Percentiles rank a stretch among this genome's conserved stretches.
These are phyloP conservation scores for Pangasius sanitwongsei DNA, from an alignment of 2,797 vertebrate species.

Conservation along the genomic window DNA sequence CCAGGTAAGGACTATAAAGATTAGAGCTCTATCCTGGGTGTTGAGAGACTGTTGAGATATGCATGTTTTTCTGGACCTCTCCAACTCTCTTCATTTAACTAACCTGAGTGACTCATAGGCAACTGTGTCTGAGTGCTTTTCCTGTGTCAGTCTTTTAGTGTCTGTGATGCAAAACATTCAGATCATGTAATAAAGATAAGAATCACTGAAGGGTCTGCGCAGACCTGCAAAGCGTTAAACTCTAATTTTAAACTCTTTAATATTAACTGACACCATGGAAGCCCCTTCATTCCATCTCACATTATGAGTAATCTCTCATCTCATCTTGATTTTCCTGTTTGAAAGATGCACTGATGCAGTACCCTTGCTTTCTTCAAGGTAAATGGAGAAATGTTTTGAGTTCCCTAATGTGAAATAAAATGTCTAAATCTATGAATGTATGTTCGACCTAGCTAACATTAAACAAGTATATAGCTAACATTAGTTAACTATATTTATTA, in stretches of 20 bases:
- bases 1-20: constrained; percentile 76
- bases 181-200: neutral
- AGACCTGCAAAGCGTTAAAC: neutral
- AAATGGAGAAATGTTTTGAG: neutral
- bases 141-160: neutral
- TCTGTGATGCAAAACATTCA: neutral
- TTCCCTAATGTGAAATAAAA: neutral
- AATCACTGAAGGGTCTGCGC: neutral
- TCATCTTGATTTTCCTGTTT: neutral
- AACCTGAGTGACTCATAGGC: neutral
- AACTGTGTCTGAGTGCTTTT: constrained; percentile 5
- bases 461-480: neutral
- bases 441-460: neutral
- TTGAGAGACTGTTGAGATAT: neutral
- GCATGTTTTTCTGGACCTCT: neutral
- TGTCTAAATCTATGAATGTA: neutral
- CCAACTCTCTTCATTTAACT: neutral
- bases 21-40: neutral
- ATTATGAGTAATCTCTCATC: neutral
- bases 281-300: neutral
- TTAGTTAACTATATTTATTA: neutral
- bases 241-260: neutral
- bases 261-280: neutral
- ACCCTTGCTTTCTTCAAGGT: neutral
- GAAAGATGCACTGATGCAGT: neutral